phyloP scores from a whole-genome alignment of 2,113 vertebrate genomes.

The Otus sunia region DNA sequence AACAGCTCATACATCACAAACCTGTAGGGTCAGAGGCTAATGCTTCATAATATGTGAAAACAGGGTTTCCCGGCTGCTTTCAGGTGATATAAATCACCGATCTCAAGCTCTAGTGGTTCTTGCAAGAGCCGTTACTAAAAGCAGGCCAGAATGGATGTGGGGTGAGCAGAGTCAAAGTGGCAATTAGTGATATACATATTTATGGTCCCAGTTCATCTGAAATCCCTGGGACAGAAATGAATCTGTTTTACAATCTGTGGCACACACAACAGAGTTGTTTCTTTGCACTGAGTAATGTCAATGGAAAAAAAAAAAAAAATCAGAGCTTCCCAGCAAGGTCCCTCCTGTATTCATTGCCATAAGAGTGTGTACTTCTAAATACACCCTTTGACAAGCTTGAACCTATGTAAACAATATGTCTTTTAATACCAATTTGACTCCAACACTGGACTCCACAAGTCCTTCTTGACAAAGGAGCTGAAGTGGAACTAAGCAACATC shows the following conservation, averaged over 20 bases:
- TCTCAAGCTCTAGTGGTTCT: not conserved
- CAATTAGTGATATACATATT: not conserved
- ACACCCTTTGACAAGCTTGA: not conserved
- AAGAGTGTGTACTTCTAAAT: not conserved
- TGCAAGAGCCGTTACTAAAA: not conserved
- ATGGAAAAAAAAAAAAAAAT: not conserved
- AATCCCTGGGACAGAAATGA: not conserved
- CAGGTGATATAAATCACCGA: not conserved
- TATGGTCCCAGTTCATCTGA: not conserved
- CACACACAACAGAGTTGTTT: not conserved
- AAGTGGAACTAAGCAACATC: not conserved
- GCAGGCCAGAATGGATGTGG: not conserved
- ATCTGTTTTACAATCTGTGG: not conserved
- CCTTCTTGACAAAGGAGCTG: not conserved
- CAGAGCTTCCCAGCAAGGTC: not conserved
- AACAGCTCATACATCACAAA: not conserved
- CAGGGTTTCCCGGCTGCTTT: not conserved
- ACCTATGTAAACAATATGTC: not conserved
- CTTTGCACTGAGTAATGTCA: not conserved
- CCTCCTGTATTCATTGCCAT: not conserved
- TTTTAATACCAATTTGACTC: not conserved
- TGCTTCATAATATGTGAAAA: not conserved
- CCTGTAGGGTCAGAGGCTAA: not conserved
- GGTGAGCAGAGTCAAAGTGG: not conserved
- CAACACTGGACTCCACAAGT: not conserved